phyloP scores from a whole-genome alignment of 37 sponge, comb jelly and placozoan genomes.

The Halisarca cf. caerulea region DNA sequence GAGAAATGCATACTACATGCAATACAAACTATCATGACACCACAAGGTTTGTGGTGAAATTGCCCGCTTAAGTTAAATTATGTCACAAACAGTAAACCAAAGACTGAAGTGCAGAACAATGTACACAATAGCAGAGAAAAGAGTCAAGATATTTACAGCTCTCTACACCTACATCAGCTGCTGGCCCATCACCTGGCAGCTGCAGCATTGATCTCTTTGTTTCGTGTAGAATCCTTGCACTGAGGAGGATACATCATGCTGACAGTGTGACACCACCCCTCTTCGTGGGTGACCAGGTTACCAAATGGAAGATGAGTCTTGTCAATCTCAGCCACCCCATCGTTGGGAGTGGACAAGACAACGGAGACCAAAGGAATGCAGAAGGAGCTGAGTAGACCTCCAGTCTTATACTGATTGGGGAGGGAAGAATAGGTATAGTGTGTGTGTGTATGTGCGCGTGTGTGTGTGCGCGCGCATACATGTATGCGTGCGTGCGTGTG shows the following conservation, averaged over 20 bases:
- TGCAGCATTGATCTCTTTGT: conserved; percentile 22
- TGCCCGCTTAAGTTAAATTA: too few species aligned
- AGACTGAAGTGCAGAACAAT: too few species aligned
- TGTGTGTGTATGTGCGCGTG: not conserved
- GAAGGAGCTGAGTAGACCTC: not conserved
- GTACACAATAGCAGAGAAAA: too few species aligned
- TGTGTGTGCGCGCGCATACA: conserved; percentile 26
- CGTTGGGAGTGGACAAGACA: conserved; percentile 32
- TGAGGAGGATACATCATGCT: conserved; percentile 31
- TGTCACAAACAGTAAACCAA: too few species aligned
- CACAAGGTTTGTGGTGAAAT: too few species aligned
- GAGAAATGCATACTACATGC: too few species aligned
- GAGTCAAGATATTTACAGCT: too few species aligned
- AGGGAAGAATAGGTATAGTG: not conserved
- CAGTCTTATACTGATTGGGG: not conserved
- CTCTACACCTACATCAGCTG: too few species aligned
- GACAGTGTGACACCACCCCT: conserved; percentile 35
- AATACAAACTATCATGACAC: too few species aligned
- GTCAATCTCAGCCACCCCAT: conserved; percentile 31
- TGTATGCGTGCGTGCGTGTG: conserved; percentile 34
- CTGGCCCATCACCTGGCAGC: conserved; percentile 39
- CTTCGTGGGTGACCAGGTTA: not conserved
- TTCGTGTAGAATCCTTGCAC: not conserved
- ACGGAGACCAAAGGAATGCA: conserved; percentile 16
- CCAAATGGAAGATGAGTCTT: conserved; percentile 34